Evolutionary conservation across 2,113 vertebrate genomes (phyloP).

Genomic region (Misgurnus anguillicaudatus): DNA sequence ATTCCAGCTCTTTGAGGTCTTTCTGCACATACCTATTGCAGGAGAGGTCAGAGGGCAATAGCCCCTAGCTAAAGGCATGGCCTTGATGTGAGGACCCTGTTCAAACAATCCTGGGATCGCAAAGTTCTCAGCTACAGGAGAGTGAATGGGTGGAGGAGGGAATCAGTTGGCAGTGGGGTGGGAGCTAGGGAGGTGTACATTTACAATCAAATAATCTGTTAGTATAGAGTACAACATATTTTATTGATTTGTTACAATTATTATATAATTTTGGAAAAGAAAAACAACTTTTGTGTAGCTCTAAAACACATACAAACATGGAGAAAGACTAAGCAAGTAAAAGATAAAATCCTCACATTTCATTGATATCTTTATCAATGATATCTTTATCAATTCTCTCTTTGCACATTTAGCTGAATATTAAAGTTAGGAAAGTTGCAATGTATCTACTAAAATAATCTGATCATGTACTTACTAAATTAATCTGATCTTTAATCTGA

Average conservation of each 20-base stretch:
- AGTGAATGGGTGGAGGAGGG: slow-evolving; percentile 66
- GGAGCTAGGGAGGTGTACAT: not conserved
- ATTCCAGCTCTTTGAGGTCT: slow-evolving; percentile 62
- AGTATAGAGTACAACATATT: not conserved
- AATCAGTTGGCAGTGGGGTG: slow-evolving; percentile 58
- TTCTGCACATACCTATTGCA: slow-evolving; percentile 73
- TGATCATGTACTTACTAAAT: too few relatives aligned
- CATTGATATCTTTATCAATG: too few relatives aligned
- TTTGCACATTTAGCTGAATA: too few relatives aligned
- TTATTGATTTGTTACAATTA: not conserved
- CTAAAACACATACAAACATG: too few relatives aligned
- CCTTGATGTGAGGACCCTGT: slow-evolving; percentile 78
- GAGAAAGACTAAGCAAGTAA: too few relatives aligned
- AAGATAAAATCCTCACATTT: too few relatives aligned
- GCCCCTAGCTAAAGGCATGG: slow-evolving; percentile 77
- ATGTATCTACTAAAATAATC: too few relatives aligned
- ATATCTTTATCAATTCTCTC: too few relatives aligned
- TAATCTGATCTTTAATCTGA: too few relatives aligned
- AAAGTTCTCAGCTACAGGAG: slow-evolving; percentile 64
- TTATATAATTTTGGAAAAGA: not conserved
- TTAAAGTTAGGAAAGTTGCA: too few relatives aligned
- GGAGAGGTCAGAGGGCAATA: slow-evolving; percentile 78
- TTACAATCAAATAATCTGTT: not conserved
- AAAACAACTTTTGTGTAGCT: too few relatives aligned
- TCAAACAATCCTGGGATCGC: slow-evolving; percentile 81